Percentiles rank a stretch among this genome's conserved stretches.
These are phyloP conservation scores for Opisthograptis luteolata DNA, from an alignment of 2,888 invertebrate species.

Conservation along the genomic window DNA sequence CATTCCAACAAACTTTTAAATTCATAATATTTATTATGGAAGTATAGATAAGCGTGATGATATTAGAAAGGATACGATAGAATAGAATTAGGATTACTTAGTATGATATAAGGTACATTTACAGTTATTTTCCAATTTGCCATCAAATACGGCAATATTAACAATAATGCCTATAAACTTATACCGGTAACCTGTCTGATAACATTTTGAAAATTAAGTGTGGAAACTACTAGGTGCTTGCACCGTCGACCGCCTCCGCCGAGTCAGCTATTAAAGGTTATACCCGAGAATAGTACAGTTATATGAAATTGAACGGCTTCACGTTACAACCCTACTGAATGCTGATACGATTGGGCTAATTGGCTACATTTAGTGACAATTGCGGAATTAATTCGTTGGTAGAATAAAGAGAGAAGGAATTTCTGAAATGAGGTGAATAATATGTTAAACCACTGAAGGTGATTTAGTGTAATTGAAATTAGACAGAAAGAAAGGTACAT, in stretches of 20 bases:
- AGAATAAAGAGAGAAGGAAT: not conserved
- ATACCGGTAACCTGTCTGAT: not conserved
- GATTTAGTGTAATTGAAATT: no score
- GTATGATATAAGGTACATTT: no score
- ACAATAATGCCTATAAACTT: not conserved
- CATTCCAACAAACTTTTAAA: no score
- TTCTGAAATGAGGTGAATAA: no score
- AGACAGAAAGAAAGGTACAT: no score
- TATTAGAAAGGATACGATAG: no score
- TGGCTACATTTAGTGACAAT: constrained; percentile 10
- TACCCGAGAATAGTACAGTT: constrained; percentile 61
- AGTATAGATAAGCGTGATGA: no score
- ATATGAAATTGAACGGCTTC: constrained; percentile 38
- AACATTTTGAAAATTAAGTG: constrained; percentile 41
- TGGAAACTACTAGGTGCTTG: constrained; percentile 47
- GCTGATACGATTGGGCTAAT: constrained; percentile 1
- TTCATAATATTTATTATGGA: no score
- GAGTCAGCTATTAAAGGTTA: constrained; percentile 58
- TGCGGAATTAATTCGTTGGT: constrained; percentile 2
- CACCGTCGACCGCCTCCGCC: not conserved
- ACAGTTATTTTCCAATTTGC: not conserved
- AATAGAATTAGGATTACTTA: no score
- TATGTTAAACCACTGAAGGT: no score
- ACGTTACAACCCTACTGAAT: constrained; percentile 8
- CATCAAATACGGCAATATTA: not conserved